Base-by-base conservation (phyloP, 2,888 invertebrate species). In the Lomographa bimaculata region DNA sequence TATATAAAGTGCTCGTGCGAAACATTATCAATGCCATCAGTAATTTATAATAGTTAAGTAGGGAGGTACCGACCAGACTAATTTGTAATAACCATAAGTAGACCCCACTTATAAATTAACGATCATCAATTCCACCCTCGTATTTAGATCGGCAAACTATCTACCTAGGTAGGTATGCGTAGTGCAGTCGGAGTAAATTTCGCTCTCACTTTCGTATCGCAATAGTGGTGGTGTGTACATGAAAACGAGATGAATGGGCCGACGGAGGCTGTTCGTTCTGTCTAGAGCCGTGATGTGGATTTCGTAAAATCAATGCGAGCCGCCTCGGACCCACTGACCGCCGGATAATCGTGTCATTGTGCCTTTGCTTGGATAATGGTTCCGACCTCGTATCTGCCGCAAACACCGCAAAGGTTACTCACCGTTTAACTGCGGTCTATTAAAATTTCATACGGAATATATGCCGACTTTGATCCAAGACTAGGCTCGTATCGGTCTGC, bases 211-310 rank as follows among this genome's bases (percentile, higher is more conserved):
- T 87, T 89, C 87, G 80, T 72, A 81, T 79, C 74, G 83, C 80
- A 82, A 82, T 75, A 83, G 79, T 77, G 65, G 64, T 60, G 71
- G 70, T 75, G 72, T 78, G 79, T 82, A 84, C 82, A 85, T 82
- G 83, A 82, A 85, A 87, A 85, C 83, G 85, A 87, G 86, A 86
- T 87, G 87, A 89, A 87, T 87, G 86, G 81, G 73, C 64, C 77
- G 79, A 71, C 80, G 72, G 79, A 79, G 81, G 72, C 78, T 78
- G 83, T 83, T 82, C 78, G 73, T 82, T 84, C 79, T 70, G n/a
- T n/a, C n/a, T n/a, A n/a, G 71, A 79, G 73, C 74, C 70, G 81
- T 80, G 77, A 78, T 84, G 81, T 79, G 80, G 78, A 83, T 82
- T 85, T 85, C 77, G 80, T 79, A 81, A 84, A 86, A 86, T 84